Evolutionary conservation across 1,140 invertebrate genomes (phyloP), one percentile per base, ranked within the genome.

Genomic region (Listronotus bonariensis): DNA sequence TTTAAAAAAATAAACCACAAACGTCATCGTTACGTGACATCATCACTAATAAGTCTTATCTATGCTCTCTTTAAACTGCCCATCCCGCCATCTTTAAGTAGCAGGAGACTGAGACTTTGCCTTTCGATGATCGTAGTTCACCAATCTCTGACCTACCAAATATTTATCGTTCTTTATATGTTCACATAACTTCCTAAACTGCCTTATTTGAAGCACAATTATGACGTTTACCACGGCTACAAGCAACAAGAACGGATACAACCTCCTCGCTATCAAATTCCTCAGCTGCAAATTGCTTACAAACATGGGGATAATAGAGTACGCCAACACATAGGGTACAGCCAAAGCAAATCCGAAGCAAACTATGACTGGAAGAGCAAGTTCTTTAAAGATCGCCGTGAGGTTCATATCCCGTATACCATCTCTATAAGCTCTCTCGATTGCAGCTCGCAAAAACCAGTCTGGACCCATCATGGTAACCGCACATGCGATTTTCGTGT

Each of bases 101-200:
- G 45, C 11, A 1, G 62, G 26, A 56, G 15, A 57, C 38, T 66
- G 64, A 53, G 57, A 26, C 32, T 60, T 59, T 8, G 64, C 10
- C 32, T 86, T 85, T 57, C 88, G 82, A 78, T 91, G 89, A 76
- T 98, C 93, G 78, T 98, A 98, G 81, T 98, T 98, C 0, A 98
- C 95, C 55, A 98, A 85, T 57, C 94, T 85, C 74, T 95, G 91
- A 0, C 96, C 96, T 3, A 98, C 95, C 20, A 98, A 84, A 82
- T 98, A 99, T 82, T 99, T 99, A 77, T 99, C 97, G 82, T 99
- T 98, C 80, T 97, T 97, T 76, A 99, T 99, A 80, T 98, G 96
- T 77, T 99, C 93, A 77, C 98, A 98, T 0, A 99, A 83, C 73
- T 94, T 91, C 72, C 87, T 89, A 78, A 99, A 96, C 77, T 99